Evolutionary conservation across 1,140 invertebrate genomes (phyloP).

Genomic region (Pygmarrhopalites habei): DNA sequence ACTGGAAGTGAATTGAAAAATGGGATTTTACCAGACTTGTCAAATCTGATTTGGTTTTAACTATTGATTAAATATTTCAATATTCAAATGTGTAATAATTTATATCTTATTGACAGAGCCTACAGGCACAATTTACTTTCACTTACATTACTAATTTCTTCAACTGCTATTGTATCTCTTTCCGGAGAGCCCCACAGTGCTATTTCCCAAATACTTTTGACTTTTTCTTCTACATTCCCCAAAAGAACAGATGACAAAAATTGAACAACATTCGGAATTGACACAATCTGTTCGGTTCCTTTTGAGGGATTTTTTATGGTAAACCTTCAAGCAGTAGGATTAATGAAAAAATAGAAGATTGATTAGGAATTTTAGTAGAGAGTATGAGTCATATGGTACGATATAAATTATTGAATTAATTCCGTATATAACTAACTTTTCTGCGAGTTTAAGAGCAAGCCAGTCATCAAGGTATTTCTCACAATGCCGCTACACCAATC

Average conservation of each 20-base stretch:
- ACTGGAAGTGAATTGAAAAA: constrained; percentile 1
- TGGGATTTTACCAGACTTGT: background rate
- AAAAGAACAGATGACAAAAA: constrained; percentile 27
- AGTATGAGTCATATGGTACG: too few species aligned
- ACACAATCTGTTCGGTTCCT: constrained; percentile 19
- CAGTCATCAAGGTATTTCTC: constrained; percentile 33
- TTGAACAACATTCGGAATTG: constrained; percentile 18
- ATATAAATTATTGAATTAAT: too few species aligned
- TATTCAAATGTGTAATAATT: background rate
- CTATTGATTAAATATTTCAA: background rate
- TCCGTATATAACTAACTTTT: constrained; percentile 20
- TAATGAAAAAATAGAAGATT: too few species aligned
- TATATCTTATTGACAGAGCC: background rate
- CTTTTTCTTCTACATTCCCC: constrained; percentile 31
- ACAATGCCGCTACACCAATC: constrained; percentile 25
- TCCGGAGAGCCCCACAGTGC: constrained; percentile 10
- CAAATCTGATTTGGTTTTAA: background rate
- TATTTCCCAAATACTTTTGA: constrained; percentile 20
- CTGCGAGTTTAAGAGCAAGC: constrained; percentile 24
- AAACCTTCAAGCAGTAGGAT: too few species aligned
- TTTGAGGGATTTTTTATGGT: background rate
- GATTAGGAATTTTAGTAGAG: too few species aligned
- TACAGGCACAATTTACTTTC: constrained; percentile 13
- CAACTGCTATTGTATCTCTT: constrained; percentile 18
- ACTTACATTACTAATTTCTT: constrained; percentile 15